Conservation (phyloP, 23 tunicate species). For the Halocynthia roretzi region DNA sequence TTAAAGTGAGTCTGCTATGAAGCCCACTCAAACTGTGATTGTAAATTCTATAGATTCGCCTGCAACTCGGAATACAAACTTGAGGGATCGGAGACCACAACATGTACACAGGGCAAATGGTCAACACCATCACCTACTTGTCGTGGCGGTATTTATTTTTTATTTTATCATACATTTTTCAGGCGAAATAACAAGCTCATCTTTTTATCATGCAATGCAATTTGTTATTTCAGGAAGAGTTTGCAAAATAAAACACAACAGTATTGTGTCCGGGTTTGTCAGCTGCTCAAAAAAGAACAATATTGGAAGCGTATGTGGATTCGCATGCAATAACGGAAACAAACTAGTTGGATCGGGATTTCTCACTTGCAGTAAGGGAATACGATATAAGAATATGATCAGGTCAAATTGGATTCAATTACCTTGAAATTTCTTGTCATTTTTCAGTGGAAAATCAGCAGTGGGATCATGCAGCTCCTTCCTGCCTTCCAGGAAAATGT, state of each 20-base stretch:
- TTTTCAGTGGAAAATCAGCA: not conserved
- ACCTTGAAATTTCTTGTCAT: not conserved
- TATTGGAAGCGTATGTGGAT: conserved; percentile 25
- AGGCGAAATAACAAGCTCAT: not conserved
- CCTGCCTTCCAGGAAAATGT: conserved; percentile 12
- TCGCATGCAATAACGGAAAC: conserved; percentile 15
- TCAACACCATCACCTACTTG: conserved; percentile 4
- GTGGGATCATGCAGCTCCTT: conserved; percentile 1
- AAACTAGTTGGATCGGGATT: not conserved
- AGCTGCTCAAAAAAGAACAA: conserved; percentile 12
- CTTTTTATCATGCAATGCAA: not conserved
- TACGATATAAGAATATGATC: not conserved
- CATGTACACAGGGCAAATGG: not conserved
- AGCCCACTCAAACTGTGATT: too few relatives aligned
- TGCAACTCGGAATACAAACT: not conserved
- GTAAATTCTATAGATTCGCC: not conserved
- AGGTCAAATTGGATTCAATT: not conserved
- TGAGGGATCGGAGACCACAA: not conserved
- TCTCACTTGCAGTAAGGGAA: conserved; percentile 3
- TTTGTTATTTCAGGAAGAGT: conserved; percentile 3
- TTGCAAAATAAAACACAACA: not conserved
- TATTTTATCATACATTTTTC: not conserved
- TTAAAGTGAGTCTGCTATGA: too few relatives aligned
- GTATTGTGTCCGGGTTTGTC: conserved; percentile 5
- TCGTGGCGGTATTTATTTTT: not conserved